Conservation (phyloP, 2,888 invertebrate genomes). For the Tenthredo scrophulariae region DNA sequence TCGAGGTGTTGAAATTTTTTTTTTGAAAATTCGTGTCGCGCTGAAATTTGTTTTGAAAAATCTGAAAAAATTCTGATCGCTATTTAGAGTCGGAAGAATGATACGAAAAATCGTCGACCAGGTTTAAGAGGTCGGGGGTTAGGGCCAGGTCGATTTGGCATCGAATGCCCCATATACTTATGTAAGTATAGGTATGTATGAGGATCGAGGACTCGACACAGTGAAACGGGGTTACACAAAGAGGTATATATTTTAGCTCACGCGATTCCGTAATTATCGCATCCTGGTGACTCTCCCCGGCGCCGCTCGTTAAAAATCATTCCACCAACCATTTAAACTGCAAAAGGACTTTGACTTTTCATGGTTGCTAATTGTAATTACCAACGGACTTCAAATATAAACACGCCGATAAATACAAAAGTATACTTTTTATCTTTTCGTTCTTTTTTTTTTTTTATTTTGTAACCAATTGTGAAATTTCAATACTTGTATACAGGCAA, state of each 20-base stretch:
- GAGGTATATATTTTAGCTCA: slow-evolving; percentile 24
- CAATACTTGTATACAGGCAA: not conserved
- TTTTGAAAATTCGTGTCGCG: too few relatives aligned
- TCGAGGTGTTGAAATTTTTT: too few relatives aligned
- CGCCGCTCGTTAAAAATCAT: slow-evolving; percentile 43
- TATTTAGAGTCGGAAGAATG: too few relatives aligned
- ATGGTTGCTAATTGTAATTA: slow-evolving; percentile 25
- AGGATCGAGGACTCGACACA: slow-evolving; percentile 10
- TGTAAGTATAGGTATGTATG: not conserved
- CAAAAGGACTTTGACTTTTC: slow-evolving; percentile 1
- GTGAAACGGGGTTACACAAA: slow-evolving; percentile 3
- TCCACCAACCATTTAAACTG: not conserved
- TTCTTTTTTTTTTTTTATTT: not conserved
- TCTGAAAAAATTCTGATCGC: too few relatives aligned
- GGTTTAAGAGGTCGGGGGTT: too few relatives aligned
- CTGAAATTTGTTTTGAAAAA: too few relatives aligned
- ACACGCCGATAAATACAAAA: not conserved
- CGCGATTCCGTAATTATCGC: slow-evolving; percentile 43
- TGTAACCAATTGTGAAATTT: not conserved
- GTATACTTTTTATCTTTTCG: not conserved
- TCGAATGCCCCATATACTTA: too few relatives aligned
- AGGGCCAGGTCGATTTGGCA: too few relatives aligned
- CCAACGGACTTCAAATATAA: not conserved
- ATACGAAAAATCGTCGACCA: too few relatives aligned
- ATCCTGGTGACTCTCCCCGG: slow-evolving; percentile 40